These are phyloP conservation scores for Alethe castanea DNA, from an alignment of 2,113 vertebrate species.

Conservation along the genomic window DNA sequence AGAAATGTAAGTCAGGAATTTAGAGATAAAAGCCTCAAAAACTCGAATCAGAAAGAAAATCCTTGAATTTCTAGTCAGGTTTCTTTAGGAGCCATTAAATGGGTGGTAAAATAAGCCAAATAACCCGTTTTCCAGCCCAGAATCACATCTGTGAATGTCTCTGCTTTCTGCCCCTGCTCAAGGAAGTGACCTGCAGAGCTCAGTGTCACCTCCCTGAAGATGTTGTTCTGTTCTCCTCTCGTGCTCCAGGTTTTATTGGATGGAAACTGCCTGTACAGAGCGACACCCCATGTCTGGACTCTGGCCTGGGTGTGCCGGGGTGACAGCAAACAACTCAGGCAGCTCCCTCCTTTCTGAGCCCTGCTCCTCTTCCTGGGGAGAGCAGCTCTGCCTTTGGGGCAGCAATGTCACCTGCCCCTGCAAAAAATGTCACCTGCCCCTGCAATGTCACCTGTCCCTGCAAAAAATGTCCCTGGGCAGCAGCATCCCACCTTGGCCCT, in stretches of 20 bases:
- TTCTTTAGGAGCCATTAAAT: neutral
- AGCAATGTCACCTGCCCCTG: neutral
- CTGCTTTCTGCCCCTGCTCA: neutral
- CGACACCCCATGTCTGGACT: neutral
- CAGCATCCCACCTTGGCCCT: accelerated
- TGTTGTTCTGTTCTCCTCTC: neutral
- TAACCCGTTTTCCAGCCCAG: neutral
- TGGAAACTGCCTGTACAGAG: neutral
- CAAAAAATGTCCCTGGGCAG: neutral
- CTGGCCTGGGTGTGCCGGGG: conserved; percentile 32
- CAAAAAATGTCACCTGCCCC: neutral
- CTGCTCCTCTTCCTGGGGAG: neutral
- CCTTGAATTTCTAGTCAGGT: neutral
- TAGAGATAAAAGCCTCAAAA: neutral
- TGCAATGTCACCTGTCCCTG: neutral
- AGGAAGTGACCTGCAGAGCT: neutral
- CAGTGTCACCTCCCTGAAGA: neutral
- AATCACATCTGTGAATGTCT: neutral
- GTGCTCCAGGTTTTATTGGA: accelerated
- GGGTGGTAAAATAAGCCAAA: neutral
- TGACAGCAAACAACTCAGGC: neutral
- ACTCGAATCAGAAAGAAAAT: neutral
- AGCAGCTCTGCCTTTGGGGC: neutral
- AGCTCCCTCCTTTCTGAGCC: neutral
- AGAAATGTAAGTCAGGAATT: neutral